Evolutionary conservation across 2,888 invertebrate species (phyloP).

Genomic region (Hermaeophaga mercurialis): DNA sequence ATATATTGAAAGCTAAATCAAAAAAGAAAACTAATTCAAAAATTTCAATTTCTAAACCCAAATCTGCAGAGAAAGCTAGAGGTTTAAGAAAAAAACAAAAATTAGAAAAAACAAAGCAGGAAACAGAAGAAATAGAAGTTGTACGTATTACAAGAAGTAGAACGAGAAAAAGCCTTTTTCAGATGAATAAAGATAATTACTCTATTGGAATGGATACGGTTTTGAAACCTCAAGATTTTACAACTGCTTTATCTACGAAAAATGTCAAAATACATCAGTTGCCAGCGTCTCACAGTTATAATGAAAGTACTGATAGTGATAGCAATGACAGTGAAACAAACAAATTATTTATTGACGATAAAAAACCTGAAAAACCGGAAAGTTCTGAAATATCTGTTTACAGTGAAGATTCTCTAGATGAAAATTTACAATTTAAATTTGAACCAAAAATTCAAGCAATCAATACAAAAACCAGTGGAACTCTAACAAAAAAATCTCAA

Average conservation of each 20-base stretch:
- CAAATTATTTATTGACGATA: slow-evolving; percentile 19
- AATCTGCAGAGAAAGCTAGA: no score
- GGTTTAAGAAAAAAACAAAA: no score
- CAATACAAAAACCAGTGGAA: background rate
- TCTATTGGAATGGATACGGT: background rate
- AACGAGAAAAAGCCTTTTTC: background rate
- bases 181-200: no score
- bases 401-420: slow-evolving; percentile 9
- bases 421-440: slow-evolving; percentile 7
- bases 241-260: background rate
- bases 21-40: background rate
- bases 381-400: background rate
- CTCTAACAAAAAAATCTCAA: background rate
- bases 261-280: background rate
- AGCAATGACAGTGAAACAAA: slow-evolving; percentile 22
- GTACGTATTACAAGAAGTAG: background rate
- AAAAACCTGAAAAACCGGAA: no score
- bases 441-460: background rate
- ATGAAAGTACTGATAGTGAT: background rate
- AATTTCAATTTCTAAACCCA: background rate
- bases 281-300: background rate
- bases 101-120: background rate
- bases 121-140: background rate
- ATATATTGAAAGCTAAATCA: background rate
- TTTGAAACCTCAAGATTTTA: background rate